phyloP scores from a whole-genome alignment of 2,113 vertebrate genomes.

The Corythaeola cristata region DNA sequence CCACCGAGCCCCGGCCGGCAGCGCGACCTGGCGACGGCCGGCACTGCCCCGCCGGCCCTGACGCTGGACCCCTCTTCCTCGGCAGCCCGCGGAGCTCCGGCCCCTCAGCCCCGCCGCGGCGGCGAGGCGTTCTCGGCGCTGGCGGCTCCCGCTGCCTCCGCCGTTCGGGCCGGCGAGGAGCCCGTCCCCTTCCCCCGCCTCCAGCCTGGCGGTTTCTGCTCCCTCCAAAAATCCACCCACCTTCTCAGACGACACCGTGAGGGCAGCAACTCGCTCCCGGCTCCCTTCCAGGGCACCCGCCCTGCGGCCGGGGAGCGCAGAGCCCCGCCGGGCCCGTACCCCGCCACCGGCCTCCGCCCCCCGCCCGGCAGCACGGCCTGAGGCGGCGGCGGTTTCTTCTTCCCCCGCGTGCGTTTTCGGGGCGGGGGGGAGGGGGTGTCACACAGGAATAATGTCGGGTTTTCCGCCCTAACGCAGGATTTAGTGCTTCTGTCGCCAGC shows the following conservation, averaged over 20 bases:
- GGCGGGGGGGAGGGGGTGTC: too few species aligned
- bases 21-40: neutral
- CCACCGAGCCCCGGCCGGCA: too few species aligned
- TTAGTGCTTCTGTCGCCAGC: neutral
- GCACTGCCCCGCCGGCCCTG: neutral
- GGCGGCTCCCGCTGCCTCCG: neutral
- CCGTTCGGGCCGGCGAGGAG: neutral
- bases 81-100: neutral
- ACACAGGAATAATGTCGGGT: neutral
- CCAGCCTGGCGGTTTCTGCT: neutral
- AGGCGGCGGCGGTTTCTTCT: neutral
- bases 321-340: neutral
- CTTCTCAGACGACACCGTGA: neutral
- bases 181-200: neutral
- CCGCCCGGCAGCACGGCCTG: neutral
- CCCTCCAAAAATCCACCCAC: slow-evolving; percentile 32
- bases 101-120: too few species aligned
- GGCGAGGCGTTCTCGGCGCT: neutral
- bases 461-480: neutral
- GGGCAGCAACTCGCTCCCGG: neutral
- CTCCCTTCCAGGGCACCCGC: slow-evolving; percentile 22
- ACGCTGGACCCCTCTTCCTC: neutral
- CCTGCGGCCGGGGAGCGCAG: neutral
- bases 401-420: neutral
- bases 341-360: neutral